These are phyloP conservation scores for Hypsopygia costalis DNA, from an alignment of 2,888 invertebrate species.

Conservation along the genomic window DNA sequence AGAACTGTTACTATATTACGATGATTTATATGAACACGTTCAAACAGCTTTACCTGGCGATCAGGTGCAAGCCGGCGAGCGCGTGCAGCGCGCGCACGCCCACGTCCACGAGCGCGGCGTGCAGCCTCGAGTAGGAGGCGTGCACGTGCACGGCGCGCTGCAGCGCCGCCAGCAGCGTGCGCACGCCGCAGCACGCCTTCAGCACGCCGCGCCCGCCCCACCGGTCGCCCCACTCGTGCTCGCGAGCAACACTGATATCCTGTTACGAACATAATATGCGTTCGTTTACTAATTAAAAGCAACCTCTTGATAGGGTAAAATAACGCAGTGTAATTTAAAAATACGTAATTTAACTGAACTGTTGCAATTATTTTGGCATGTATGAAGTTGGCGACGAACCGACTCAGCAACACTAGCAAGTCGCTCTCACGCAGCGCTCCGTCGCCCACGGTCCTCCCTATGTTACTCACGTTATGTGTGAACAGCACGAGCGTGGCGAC, in stretches of 20 bases:
- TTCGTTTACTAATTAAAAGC: too few species aligned
- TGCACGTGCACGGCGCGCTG: slow-evolving; percentile 24
- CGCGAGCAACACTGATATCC: slow-evolving; percentile 43
- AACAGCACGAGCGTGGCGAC: slow-evolving; percentile 48
- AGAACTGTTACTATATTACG: too few species aligned
- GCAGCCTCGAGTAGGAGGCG: slow-evolving; percentile 32
- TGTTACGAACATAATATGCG: too few species aligned
- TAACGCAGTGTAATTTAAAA: too few species aligned
- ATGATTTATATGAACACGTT: too few species aligned
- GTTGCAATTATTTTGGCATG: too few species aligned
- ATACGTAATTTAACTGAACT: too few species aligned
- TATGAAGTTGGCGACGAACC: too few species aligned
- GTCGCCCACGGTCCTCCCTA: too few species aligned
- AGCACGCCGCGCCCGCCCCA: slow-evolving; percentile 25
- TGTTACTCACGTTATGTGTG: slow-evolving; percentile 38
- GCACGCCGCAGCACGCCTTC: slow-evolving; percentile 34
- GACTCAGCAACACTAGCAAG: too few species aligned
- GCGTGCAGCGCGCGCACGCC: slow-evolving; percentile 30
- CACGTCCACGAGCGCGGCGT: slow-evolving; percentile 21
- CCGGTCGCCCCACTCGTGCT: slow-evolving; percentile 19
- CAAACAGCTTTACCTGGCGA: slow-evolving; percentile 30
- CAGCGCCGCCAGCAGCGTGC: slow-evolving; percentile 29
- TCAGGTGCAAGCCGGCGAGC: slow-evolving; percentile 37
- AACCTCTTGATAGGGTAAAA: too few species aligned
- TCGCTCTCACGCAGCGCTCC: too few species aligned